phyloP scores from a whole-genome alignment of 2,797 vertebrate genomes.

The Liparis tanakae region DNA sequence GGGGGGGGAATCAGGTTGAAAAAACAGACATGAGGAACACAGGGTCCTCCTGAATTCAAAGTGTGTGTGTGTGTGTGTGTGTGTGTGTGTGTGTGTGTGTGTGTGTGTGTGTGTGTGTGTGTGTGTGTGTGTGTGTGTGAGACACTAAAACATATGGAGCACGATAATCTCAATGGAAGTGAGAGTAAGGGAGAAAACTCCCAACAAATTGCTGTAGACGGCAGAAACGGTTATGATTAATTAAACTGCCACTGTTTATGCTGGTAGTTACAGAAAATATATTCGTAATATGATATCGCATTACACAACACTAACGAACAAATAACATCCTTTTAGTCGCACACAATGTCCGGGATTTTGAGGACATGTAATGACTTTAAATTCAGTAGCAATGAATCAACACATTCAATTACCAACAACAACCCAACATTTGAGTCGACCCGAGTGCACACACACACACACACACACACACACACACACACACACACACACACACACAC shows the following conservation, averaged over 20 bases:
- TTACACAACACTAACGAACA: neutral
- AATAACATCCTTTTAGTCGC: neutral
- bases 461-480: neutral
- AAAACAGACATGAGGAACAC: slow-evolving; percentile 55
- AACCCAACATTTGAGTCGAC: slow-evolving; percentile 12
- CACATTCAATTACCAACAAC: neutral
- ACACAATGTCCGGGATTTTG: neutral
- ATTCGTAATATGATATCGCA: neutral
- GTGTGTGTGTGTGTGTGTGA: slow-evolving; percentile 20
- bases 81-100: slow-evolving; percentile 18
- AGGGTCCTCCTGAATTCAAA: slow-evolving; percentile 44
- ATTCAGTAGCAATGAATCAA: slow-evolving; percentile 4
- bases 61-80: slow-evolving; percentile 4
- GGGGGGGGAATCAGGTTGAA: slow-evolving; percentile 53
- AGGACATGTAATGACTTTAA: neutral
- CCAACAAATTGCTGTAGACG: slow-evolving; percentile 32
- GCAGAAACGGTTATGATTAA: slow-evolving; percentile 24
- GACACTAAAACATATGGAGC: slow-evolving; percentile 50
- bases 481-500: neutral
- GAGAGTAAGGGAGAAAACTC: slow-evolving; percentile 25
- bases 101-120: slow-evolving; percentile 22
- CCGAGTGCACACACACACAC: neutral
- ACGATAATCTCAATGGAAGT: slow-evolving; percentile 35
- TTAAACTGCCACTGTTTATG: slow-evolving; percentile 27
- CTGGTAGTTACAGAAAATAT: slow-evolving; percentile 16